A percentile compares a stretch with the other conserved stretches of the same genome.
Evolutionary conservation across 1,140 invertebrate genomes (phyloP).

Genomic region (Lepidotrigona ventralis): DNA sequence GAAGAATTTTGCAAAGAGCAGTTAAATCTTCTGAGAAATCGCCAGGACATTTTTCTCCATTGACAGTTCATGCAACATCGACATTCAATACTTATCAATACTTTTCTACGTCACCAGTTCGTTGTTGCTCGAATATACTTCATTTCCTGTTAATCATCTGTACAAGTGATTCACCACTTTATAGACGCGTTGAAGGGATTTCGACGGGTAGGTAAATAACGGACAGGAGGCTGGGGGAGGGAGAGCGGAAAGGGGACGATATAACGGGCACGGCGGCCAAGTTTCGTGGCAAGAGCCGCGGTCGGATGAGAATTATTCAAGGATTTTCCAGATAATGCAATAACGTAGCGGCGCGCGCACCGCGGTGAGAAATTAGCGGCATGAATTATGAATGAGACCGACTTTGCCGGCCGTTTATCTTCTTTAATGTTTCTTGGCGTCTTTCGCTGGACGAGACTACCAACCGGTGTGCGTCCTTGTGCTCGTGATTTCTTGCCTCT

Average conservation of each 20-base stretch:
- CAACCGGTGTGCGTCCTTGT: background rate
- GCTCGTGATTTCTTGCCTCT: conserved; percentile 27
- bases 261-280: conserved; percentile 25
- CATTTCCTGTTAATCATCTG: no score
- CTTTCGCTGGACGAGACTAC: conserved; percentile 8
- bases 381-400: conserved; percentile 65
- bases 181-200: background rate
- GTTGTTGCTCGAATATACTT: background rate
- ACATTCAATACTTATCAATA: background rate
- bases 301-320: conserved; percentile 63
- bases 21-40: background rate
- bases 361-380: conserved; percentile 64
- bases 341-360: conserved; percentile 54
- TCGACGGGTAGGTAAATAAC: background rate
- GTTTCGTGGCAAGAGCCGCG: conserved; percentile 48
- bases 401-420: conserved; percentile 62
- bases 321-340: conserved; percentile 65
- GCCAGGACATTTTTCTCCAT: background rate
- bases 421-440: conserved; percentile 62
- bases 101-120: background rate
- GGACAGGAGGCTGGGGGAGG: background rate
- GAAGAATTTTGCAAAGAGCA: background rate
- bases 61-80: no score
- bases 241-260: background rate
- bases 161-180: background rate